Base-by-base conservation (phyloP, 92 coral and sea anemone species). In the Siderastrea radians region DNA sequence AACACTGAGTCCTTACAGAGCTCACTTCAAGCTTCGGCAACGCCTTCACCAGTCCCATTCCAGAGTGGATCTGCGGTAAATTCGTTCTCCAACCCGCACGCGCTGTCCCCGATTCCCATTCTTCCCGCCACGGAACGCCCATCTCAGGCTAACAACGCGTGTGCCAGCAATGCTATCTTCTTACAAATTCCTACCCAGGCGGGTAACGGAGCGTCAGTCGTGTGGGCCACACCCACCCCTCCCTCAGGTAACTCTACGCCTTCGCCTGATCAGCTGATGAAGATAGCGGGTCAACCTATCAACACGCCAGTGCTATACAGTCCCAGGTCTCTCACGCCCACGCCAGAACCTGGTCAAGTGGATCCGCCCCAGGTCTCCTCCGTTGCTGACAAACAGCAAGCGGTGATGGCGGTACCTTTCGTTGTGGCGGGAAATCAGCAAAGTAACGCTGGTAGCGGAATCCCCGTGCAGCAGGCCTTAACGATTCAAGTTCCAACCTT, bases 191-290 rank as follows among this genome's bases (percentile, higher is more conserved):
- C 91, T 10, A 38, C 86, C 16, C 78, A 87, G 10, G 5, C 86
- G 15, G 80, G 74, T 59, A 75, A 75, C 80, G 83, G 88, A 44
- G 72, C 84, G 38, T 73, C 91, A 47, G 54, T 91, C 14, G 78
- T 90, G 63, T 70, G 86, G 94, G 69, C 94, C 54, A 80, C 87
- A 4, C 80, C 87, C 52, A 84, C 90, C 69, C 87, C 92, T 60
- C 93, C 95, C 62, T 92, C 95, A 2, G 78, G 88, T 45, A 83
- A 61, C 55, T 88, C 91, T 10, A 88, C 92, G n/a, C 89, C 84
- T 49, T 90, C 93, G 26, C 90, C 95, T 11, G 81, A 76, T 77
- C 71, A 84, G 49, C 84, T 78, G 72, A 68, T 92, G 11, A 81
- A 68, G 38, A 58, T 92, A 70, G 74, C 88, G 54, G 89, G 26